These are phyloP conservation scores for Idaea straminata DNA, from an alignment of 2,888 invertebrate genomes.

Conservation along the genomic window DNA sequence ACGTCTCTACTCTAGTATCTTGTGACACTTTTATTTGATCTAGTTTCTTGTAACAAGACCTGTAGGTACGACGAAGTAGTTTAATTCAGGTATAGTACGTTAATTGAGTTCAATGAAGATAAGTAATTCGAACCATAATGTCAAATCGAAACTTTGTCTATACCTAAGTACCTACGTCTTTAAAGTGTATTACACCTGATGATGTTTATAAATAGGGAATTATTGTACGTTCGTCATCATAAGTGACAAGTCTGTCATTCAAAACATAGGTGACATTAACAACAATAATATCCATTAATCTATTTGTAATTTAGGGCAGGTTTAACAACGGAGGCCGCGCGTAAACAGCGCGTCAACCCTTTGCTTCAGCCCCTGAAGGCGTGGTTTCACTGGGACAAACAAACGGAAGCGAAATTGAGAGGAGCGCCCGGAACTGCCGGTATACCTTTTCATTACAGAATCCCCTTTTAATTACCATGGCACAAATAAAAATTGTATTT, in stretches of 20 bases:
- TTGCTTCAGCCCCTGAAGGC: slow-evolving; percentile 64
- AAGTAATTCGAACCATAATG: neutral
- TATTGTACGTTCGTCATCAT: neutral
- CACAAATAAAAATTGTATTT: slow-evolving; percentile 78
- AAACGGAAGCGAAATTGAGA: slow-evolving; percentile 78
- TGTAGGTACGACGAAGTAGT: neutral
- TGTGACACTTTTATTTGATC: slow-evolving; percentile 8
- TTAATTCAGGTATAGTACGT: neutral
- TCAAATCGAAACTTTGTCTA: neutral
- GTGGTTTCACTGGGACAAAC: slow-evolving; percentile 70
- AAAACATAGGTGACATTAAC: slow-evolving; percentile 8
- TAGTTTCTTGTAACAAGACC: slow-evolving; percentile 2
- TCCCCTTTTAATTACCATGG: slow-evolving; percentile 79
- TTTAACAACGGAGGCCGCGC: slow-evolving; percentile 54
- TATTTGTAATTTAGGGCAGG: slow-evolving; percentile 49
- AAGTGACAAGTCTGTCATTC: neutral
- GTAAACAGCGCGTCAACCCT: slow-evolving; percentile 56
- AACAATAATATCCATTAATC: slow-evolving; percentile 33
- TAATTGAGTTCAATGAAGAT: neutral
- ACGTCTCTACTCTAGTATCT: slow-evolving; percentile 15
- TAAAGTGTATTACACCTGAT: neutral
- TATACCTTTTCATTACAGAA: slow-evolving; percentile 80
- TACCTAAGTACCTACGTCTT: neutral
- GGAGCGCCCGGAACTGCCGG: slow-evolving; percentile 75
- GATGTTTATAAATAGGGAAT: neutral